These are phyloP conservation scores for Nephila pilipes DNA, from an alignment of 1,140 invertebrate genomes.

Conservation along the genomic window DNA sequence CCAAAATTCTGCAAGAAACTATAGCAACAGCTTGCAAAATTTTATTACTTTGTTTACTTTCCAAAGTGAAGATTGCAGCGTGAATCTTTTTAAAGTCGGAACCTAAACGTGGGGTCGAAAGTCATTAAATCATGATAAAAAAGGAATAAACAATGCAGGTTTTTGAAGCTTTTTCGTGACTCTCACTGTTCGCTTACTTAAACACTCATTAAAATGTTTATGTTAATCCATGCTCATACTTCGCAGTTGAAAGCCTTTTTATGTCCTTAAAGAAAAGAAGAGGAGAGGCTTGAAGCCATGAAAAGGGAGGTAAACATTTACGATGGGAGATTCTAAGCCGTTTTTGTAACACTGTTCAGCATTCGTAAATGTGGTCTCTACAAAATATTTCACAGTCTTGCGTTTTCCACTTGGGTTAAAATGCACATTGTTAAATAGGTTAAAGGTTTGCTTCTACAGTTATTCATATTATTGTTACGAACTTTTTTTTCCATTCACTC, in stretches of 20 bases:
- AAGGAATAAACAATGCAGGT: slow-evolving; percentile 15
- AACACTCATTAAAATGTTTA: slow-evolving; percentile 43
- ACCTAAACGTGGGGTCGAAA: slow-evolving; percentile 10
- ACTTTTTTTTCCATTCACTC: not conserved
- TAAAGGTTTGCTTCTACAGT: not conserved
- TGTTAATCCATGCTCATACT: slow-evolving; percentile 41
- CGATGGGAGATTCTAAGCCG: not conserved
- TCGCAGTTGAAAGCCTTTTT: slow-evolving; percentile 29
- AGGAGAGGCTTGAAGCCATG: not conserved
- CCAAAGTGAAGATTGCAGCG: slow-evolving; percentile 33
- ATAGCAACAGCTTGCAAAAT: slow-evolving; percentile 10
- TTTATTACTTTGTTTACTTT: slow-evolving; percentile 46
- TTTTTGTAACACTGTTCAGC: slow-evolving; percentile 22
- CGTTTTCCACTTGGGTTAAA: not conserved
- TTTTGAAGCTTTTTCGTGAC: slow-evolving; percentile 46
- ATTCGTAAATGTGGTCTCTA: not conserved
- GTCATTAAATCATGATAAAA: slow-evolving; percentile 46
- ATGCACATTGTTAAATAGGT: not conserved
- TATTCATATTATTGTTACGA: not conserved
- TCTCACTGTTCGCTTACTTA: slow-evolving; percentile 11
- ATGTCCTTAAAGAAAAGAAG: slow-evolving; percentile 7
- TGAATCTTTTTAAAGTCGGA: not conserved
- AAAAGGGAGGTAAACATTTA: slow-evolving; percentile 7
- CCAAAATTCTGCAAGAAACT: not conserved
- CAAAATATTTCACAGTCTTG: slow-evolving; percentile 16